phyloP scores from a whole-genome alignment of 2,113 vertebrate genomes.

The Tyrannus savana region DNA sequence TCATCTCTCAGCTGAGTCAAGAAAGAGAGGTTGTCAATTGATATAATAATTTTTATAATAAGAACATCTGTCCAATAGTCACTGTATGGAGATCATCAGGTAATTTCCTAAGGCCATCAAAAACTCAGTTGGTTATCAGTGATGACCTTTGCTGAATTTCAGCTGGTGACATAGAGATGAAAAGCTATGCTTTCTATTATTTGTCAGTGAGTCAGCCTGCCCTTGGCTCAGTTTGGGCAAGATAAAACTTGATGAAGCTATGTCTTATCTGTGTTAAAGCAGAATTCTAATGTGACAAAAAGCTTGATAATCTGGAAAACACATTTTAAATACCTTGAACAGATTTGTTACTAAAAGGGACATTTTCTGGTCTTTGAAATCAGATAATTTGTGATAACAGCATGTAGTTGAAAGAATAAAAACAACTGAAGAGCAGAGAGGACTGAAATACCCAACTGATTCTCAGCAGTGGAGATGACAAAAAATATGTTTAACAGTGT shows the following conservation, averaged over 20 bases:
- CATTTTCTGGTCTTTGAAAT: slow-evolving; percentile 27
- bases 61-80: neutral
- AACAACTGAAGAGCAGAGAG: neutral
- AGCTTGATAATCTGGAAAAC: slow-evolving; percentile 43
- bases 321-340: slow-evolving; percentile 32
- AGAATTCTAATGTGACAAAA: slow-evolving; percentile 12
- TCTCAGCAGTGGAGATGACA: neutral
- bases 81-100: neutral
- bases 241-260: slow-evolving; percentile 33
- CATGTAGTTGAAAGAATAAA: slow-evolving; percentile 8
- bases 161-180: neutral
- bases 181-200: neutral
- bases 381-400: slow-evolving; percentile 23
- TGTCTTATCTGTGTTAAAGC: neutral
- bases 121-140: slow-evolving; percentile 7
- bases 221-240: slow-evolving; percentile 1
- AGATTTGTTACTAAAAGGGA: slow-evolving; percentile 13
- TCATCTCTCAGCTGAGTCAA: neutral
- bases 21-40: neutral
- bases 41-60: slow-evolving; percentile 6
- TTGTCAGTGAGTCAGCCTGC: neutral
- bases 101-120: slow-evolving; percentile 42
- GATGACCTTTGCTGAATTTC: slow-evolving; percentile 48
- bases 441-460: neutral
- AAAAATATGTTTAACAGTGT: neutral